Base-by-base conservation (phyloP, 2,113 vertebrate genomes). In the Oophaga pumilio region DNA sequence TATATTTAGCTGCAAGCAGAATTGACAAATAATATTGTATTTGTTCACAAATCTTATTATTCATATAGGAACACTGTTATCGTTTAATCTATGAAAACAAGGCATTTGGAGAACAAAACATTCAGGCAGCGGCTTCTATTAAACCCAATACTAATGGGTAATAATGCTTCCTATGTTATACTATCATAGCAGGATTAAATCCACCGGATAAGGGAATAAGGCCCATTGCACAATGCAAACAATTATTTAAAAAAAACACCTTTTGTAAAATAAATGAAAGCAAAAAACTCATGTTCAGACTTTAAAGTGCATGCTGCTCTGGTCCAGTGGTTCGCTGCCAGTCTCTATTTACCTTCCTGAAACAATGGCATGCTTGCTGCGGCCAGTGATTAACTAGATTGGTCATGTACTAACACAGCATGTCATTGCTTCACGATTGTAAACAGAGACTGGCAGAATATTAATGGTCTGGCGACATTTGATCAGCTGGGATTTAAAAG, bases 21-120 rank as follows among this genome's bases (percentile, higher is more conserved):
- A 82, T 66, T 82, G 80, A 82, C 80, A 52, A 20, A 66, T 68
- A 82, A 68, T 82, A 66, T 82, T 82, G 13, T 20, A 82, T 82
- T 82, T 82, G 59, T 82, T 68, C 53, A 20, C 53, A 80, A 59
- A 80, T 8, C 56, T 60, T 80, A 80, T 80, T 80, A 80, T 26
- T 80, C 26, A 20, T 33, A 80, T 57, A 33, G 77, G 33, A 60
- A 33, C 77, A 80, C 53, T 82, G 80, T 17, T 50, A 68, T 28
- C 43, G 52, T 68, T 82, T 82, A 82, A 82, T 82, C 17, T n/a
- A 26, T 52, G 33, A 68, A 24, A 17, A 50, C 2, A 62, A 28
- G 57, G 59, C 18, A 64, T 66, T 33, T 66, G 60, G 60, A 50
- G 80, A 9, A 52, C 10, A 33, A 80, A 80, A 28, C 14, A 56